Evolutionary conservation across 2,113 vertebrate genomes (phyloP), one percentile per base, ranked within the genome.

Genomic region (Andinoacara biseriatus): DNA sequence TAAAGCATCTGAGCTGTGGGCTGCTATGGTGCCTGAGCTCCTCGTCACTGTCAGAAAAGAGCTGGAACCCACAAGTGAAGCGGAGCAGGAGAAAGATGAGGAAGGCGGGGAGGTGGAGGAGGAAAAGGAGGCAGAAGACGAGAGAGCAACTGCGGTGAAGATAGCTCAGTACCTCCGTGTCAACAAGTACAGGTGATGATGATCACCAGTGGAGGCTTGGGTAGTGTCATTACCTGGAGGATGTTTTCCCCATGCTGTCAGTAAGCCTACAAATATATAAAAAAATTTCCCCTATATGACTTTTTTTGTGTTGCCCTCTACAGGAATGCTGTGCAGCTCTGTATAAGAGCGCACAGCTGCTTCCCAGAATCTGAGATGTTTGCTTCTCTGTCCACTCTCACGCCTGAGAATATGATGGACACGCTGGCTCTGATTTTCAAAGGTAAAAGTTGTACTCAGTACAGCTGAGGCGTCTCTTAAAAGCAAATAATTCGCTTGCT

Each of bases 21-120:
- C 96, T 52, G 97, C 97, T 0, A 99, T 99, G 98, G 95, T 97
- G 82, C 98, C 98, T 6, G 98, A 99, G 91, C 74, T 99, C 79
- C 95, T 84, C 13, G 81, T 92, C 77, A 96, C 97, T 2, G 92
- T 94, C 86, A 87, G 83, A 58, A 90, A 94, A 38, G 94, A 96
- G 59, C 93, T 97, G 61, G 85, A 95, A 17, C 87, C 92, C 26
- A 54, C 72, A 31, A 89, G 77, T 72, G 91, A 95, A 24, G 83
- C 83, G 0, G 91, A 95, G 52, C 83, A 90, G 58, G 90, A 81
- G 17, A 60, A 91, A 1, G 87, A 94, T 0, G 49, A 87, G 2
- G 89, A 94, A 0, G 43, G 84, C 1, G 2, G 58, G 65, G 49
- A 57, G 24, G 89, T 58, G 24, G 79, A 83, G 7, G 94, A 86